Evolutionary conservation across 2,888 invertebrate genomes (phyloP), one percentile per base, ranked within the genome.

Genomic region (Apeira syringaria): DNA sequence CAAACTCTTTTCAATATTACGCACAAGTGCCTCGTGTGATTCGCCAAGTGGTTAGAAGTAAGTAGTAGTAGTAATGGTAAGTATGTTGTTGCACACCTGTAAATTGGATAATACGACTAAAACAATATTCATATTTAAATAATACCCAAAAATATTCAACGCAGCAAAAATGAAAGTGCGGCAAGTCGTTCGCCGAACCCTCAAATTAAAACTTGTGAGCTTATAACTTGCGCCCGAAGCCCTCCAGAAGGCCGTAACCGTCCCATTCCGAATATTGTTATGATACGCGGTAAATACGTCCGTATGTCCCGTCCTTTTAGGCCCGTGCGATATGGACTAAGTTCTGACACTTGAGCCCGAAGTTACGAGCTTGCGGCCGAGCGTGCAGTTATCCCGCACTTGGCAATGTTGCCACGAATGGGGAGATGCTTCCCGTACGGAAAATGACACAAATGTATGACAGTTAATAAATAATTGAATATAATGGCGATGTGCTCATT

Each of bases 191-290:
- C 20, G 45, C 45, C 45, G 35, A 29, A 35, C 30, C 24, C 38
- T 29, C 45, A 30, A 38, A 44, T 44, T 28, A 44, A 45, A 45
- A 45, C 20, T 45, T 40, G 30, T 27, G 11, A 35, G 35, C 45
- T 31, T 40, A 27, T 46, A 40, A 46, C 45, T 46, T 46, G 27
- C 32, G 45, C 11, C 37, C 20, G 28, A 20, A 15, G 26, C 38
- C 12, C 15, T 29, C 34, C 28, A 38, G 18, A 7, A 37, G 17
- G 39, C 35, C 27, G 15, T 33, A 18, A 33, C 48, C 26, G 47
- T 39, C 39, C 39, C 47, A 36, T 47, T 20, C 29, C 38, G 38
- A 52, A 44, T 55, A 55, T 49, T 48, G 53, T 50, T 50, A 56
- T 56, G 44, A 30, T 28, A 35, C 27, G 28, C 28, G 42, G 50